Base-by-base conservation (phyloP, 1,140 invertebrate species). In the Bombus waltoni region DNA sequence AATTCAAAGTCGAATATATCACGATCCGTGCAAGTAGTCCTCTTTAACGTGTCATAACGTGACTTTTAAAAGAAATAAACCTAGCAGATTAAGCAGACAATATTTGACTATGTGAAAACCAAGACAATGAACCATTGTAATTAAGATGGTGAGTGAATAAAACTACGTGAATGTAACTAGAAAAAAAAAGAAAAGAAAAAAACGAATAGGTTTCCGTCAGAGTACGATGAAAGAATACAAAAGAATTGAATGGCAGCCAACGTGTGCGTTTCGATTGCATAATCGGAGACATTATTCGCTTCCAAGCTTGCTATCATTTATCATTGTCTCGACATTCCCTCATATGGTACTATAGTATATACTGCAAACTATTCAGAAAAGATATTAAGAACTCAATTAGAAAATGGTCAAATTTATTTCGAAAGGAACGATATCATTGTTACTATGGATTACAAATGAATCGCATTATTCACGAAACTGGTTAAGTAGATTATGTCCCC, bases 271-370 rank as follows among this genome's bases (percentile, higher is more conserved):
- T 42, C 44, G 44, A 32, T 74, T 74, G 44, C 72, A 32, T 74
- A 74, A 74, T 74, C 42, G 72, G 72, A 74, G 44, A 70, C 35
- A 70, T 70, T 70, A 70, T 18, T 68, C 65, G 18, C 32, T 22
- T 22, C 66, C 65, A 32, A 35, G 35, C 22, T 38, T 22, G 15
- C 22, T 38, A 25, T 70, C 68, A 25, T 70, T 70, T 38, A 38
- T 22, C 35, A 70, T 70, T 40, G 22, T 22, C 22, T 80, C 66
- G 9, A 35, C 66, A 15, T 68, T 68, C 66, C 6, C n/a, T 68
- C 32, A 35, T 53, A 53, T 53, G 47, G 47, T 53, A 53, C 5
- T 22, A 53, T 68, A 35, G 6, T 32, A 10, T 32, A 32, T 15
- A 5, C 32, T 22, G 22, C 65, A 9, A 68, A 68, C 32, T 35